phyloP scores from a whole-genome alignment of 2,888 invertebrate species.

The Trypoxylon attenuatum region DNA sequence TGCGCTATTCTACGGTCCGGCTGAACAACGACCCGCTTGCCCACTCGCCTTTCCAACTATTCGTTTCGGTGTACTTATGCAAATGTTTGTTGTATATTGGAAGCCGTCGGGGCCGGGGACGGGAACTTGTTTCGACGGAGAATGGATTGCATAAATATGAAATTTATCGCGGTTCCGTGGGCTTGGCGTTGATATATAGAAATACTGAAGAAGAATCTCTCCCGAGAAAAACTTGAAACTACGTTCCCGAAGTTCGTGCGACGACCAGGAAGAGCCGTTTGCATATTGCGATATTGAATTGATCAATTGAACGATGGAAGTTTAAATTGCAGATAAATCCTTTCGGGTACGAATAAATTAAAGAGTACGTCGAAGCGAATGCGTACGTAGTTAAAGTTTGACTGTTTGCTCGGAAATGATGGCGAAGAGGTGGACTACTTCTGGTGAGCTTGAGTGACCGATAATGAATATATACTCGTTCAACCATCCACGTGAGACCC shows the following conservation, averaged over 20 bases:
- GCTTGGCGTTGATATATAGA: conserved; percentile 25
- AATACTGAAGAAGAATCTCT: conserved; percentile 18
- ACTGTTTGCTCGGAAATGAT: too few relatives aligned
- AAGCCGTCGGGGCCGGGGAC: conserved; percentile 7
- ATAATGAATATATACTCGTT: too few relatives aligned
- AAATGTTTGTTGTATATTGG: conserved; percentile 26
- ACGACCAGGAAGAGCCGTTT: neutral
- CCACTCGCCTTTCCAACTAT: neutral
- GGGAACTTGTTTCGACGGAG: conserved; percentile 14
- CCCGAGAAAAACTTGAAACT: conserved; percentile 24
- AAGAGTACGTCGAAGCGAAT: too few relatives aligned
- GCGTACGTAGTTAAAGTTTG: too few relatives aligned
- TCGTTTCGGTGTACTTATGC: conserved; percentile 14
- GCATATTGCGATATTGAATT: neutral
- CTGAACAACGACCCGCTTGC: conserved; percentile 13
- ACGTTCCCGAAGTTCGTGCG: conserved; percentile 15
- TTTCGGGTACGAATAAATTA: too few relatives aligned
- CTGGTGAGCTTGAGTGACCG: too few relatives aligned
- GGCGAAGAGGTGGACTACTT: too few relatives aligned
- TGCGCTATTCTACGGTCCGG: neutral
- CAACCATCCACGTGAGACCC: too few relatives aligned
- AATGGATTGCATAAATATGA: conserved; percentile 48
- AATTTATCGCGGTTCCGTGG: conserved; percentile 40
- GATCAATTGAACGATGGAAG: too few relatives aligned
- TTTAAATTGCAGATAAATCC: neutral